A percentile compares a stretch with the other conserved stretches of the same genome.
These are phyloP conservation scores for Spodoptera littoralis DNA, from an alignment of 2,888 invertebrate genomes.

Conservation along the genomic window DNA sequence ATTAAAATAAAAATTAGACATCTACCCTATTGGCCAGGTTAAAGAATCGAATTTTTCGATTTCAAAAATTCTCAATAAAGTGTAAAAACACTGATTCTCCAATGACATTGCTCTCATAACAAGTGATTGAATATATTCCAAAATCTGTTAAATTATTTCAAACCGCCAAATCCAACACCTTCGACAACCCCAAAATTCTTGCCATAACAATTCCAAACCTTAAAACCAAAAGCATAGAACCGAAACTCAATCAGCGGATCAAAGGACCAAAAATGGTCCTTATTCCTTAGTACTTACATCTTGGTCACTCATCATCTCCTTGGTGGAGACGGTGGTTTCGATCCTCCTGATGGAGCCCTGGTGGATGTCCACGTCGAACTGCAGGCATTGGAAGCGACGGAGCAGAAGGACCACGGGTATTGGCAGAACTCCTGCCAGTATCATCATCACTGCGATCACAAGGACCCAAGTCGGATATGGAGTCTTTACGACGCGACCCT, in stretches of 20 bases:
- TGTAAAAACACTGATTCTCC: too few relatives aligned
- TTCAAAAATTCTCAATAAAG: too few relatives aligned
- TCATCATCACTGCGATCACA: slow-evolving; percentile 92
- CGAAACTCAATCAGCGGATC: background rate
- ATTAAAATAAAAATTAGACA: too few relatives aligned
- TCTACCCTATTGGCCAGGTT: too few relatives aligned
- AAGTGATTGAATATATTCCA: too few relatives aligned
- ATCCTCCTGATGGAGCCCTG: slow-evolving; percentile 97
- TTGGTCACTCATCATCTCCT: slow-evolving; percentile 98
- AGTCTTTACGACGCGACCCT: slow-evolving; percentile 92
- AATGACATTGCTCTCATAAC: too few relatives aligned
- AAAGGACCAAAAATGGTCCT: background rate
- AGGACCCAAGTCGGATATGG: slow-evolving; percentile 95
- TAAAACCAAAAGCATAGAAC: background rate
- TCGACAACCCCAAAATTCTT: too few relatives aligned
- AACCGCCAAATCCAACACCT: too few relatives aligned
- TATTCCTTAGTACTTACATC: slow-evolving; percentile 91
- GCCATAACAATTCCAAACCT: background rate
- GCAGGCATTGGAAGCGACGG: slow-evolving; percentile 95
- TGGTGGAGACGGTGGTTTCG: slow-evolving; percentile 97
- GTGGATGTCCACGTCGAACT: slow-evolving; percentile 96
- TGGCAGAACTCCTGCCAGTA: slow-evolving; percentile 94
- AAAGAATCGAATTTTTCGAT: too few relatives aligned
- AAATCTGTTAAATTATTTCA: too few relatives aligned
- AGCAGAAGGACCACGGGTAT: slow-evolving; percentile 95